phyloP scores from a whole-genome alignment of 2,888 invertebrate species.

The Steinernema carpocapsae region DNA sequence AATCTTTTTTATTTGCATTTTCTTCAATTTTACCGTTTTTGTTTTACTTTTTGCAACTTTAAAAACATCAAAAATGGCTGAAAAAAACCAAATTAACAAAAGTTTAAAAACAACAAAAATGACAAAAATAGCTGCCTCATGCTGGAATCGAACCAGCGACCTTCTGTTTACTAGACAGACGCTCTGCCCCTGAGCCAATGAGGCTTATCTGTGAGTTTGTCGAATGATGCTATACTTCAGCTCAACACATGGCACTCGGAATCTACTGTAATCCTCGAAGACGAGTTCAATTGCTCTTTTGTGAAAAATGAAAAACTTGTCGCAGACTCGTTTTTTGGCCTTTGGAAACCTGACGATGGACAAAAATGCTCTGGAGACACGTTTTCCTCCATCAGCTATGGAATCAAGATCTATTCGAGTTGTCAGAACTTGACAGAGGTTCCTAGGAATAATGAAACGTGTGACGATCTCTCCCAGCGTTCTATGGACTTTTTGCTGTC shows the following conservation, averaged over 20 bases:
- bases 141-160: constrained; percentile 64
- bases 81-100: neutral
- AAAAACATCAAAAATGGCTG: neutral
- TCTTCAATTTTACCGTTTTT: neutral
- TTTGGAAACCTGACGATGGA: neutral
- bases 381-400: neutral
- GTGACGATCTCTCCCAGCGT: neutral
- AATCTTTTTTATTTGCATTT: constrained; percentile 15
- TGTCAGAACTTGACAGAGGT: neutral
- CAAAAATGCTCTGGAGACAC: neutral
- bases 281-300: neutral
- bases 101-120: too few species aligned
- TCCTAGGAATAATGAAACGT: neutral
- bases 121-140: constrained; percentile 47
- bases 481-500: constrained; percentile 3
- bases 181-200: constrained; percentile 59
- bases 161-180: constrained; percentile 62
- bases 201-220: constrained; percentile 37
- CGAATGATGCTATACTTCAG: neutral
- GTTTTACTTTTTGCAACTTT: neutral
- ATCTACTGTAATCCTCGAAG: neutral
- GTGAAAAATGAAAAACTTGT: neutral
- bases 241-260: neutral
- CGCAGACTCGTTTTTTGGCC: neutral
- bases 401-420: neutral